A percentile compares a stretch with the other conserved stretches of the same genome.
Evolutionary conservation across 2,888 invertebrate species (phyloP).

Genomic region (Nebria brevicollis): DNA sequence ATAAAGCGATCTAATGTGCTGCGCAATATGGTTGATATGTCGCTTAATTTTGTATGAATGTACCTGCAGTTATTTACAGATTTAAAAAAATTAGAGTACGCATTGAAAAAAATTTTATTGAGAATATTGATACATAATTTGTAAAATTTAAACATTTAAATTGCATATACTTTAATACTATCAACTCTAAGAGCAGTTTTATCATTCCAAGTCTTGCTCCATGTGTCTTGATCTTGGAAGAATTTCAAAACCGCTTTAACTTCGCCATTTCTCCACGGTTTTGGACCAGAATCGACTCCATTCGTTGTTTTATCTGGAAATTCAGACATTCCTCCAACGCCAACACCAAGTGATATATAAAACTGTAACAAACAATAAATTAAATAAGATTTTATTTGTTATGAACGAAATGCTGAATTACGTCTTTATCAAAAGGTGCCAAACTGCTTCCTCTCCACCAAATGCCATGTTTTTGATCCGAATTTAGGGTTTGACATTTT

Average conservation of each 20-base stretch:
- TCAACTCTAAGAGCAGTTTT: not conserved
- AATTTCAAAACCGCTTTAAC: not conserved
- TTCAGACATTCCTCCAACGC: conserved; percentile 74
- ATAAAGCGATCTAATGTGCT: no score
- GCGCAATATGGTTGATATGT: no score
- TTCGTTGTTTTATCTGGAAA: conserved; percentile 66
- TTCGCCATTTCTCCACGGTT: not conserved
- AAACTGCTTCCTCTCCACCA: not conserved
- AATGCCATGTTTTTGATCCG: not conserved
- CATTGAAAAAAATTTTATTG: no score
- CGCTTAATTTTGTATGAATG: no score
- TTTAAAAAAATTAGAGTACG: no score
- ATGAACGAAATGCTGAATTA: not conserved
- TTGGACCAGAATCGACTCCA: not conserved
- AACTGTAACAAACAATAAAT: conserved; percentile 63
- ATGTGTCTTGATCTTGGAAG: not conserved
- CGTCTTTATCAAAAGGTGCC: not conserved
- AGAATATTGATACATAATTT: no score
- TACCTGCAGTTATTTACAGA: no score
- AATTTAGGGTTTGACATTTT: not conserved
- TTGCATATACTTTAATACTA: conserved; percentile 9
- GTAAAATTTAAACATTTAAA: not conserved
- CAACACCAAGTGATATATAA: conserved; percentile 74
- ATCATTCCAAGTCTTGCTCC: not conserved
- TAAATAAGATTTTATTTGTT: not conserved